phyloP scores from a whole-genome alignment of 2,113 vertebrate genomes.

The Picathartes gymnocephalus region DNA sequence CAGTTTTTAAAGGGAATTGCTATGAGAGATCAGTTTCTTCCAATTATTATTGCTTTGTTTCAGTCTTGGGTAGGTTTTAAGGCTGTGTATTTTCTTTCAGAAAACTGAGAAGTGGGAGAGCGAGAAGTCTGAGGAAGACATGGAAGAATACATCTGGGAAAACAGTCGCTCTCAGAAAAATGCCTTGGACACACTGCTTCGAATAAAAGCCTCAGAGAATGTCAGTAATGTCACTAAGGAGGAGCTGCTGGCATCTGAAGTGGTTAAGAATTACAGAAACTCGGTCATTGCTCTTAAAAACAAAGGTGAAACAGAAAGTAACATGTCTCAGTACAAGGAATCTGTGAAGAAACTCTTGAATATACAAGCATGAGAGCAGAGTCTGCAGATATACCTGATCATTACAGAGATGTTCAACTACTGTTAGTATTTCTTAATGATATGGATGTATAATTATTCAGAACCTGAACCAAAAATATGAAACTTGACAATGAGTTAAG shows the following conservation, averaged over 20 bases:
- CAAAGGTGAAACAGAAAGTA: constrained; percentile 80
- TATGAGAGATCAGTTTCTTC: neutral
- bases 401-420: neutral
- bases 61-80: neutral
- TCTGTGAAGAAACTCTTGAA: constrained; percentile 84
- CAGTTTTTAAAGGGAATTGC: neutral
- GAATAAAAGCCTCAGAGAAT: constrained; percentile 68
- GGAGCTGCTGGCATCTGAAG: constrained; percentile 76
- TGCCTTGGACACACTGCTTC: constrained; percentile 74
- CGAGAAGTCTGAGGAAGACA: constrained; percentile 84
- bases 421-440: neutral
- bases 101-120: constrained; percentile 93
- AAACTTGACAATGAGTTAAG: neutral
- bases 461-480: neutral
- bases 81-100: constrained; percentile 61
- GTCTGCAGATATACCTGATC: neutral
- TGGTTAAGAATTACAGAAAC: constrained; percentile 83
- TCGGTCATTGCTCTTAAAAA: constrained; percentile 83
- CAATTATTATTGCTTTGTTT: neutral
- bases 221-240: constrained; percentile 48
- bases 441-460: neutral
- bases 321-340: constrained; percentile 84
- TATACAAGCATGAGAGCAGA: neutral
- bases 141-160: constrained; percentile 92
- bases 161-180: constrained; percentile 85